phyloP scores from a whole-genome alignment of 2,888 invertebrate species.

The Odontothrips loti region DNA sequence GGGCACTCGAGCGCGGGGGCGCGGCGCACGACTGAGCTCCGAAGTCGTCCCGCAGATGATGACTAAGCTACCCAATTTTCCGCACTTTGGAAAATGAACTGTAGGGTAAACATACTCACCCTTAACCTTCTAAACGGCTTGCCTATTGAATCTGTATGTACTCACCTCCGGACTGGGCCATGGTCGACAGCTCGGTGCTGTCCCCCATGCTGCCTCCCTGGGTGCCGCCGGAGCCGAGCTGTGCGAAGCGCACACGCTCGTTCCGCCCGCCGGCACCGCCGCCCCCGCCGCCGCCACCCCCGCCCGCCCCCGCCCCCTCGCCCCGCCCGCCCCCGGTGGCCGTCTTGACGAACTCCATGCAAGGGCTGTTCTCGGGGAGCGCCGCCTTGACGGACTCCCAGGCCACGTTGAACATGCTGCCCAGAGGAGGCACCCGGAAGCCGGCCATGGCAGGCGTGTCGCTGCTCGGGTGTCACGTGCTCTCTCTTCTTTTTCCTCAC shows the following conservation, averaged over 20 bases:
- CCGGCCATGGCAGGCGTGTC: constrained; percentile 52
- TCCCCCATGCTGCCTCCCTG: constrained; percentile 44
- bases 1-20: no score
- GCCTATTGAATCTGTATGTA: no score
- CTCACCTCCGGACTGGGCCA: constrained; percentile 47
- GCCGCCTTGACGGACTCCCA: constrained; percentile 76
- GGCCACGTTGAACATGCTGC: constrained; percentile 74
- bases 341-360: constrained; percentile 46
- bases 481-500: not conserved
- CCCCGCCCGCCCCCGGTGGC: constrained; percentile 33
- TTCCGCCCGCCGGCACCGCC: constrained; percentile 34
- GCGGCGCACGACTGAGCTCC: no score
- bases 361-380: constrained; percentile 62
- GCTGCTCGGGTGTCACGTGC: not conserved
- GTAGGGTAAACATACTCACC: no score
- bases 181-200: constrained; percentile 48
- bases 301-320: constrained; percentile 32
- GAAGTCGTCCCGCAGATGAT: no score
- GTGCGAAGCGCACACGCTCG: constrained; percentile 37
- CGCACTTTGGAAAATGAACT: no score
- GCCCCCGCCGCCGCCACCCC: constrained; percentile 30
- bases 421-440: constrained; percentile 65
- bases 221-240: constrained; percentile 33
- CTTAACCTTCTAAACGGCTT: no score
- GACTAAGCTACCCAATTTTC: no score